Evolutionary conservation across 2,113 vertebrate genomes (phyloP).

Genomic region (Gavia stellata): DNA sequence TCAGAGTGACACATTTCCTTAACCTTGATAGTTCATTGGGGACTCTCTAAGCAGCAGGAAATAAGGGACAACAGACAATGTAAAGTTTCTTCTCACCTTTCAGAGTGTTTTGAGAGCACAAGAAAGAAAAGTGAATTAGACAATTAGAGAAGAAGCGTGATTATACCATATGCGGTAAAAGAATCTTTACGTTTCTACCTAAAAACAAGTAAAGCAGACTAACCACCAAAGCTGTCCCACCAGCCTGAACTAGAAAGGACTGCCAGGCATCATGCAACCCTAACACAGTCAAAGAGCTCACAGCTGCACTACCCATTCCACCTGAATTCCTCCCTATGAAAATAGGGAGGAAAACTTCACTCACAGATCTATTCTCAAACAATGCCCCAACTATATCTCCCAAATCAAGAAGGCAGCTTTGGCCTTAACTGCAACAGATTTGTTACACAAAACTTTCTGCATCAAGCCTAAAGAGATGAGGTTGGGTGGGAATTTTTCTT

Average conservation of each 20-base stretch:
- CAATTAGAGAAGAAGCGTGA: background rate
- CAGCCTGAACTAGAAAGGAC: background rate
- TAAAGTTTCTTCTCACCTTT: background rate
- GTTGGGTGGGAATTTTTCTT: background rate
- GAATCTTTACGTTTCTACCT: background rate
- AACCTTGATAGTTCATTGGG: background rate
- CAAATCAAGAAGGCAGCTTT: background rate
- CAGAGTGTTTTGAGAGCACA: background rate
- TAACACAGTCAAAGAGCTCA: background rate
- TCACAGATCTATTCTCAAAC: background rate
- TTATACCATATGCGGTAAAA: rapidly evolving
- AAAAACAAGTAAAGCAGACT: background rate
- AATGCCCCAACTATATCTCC: background rate
- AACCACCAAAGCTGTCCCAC: background rate
- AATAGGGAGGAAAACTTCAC: background rate
- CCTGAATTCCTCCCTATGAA: background rate
- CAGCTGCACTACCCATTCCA: background rate
- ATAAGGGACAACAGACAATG: background rate
- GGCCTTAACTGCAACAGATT: background rate
- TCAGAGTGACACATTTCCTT: background rate
- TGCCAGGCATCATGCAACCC: background rate
- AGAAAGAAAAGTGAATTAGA: background rate
- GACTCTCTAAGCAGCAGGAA: background rate
- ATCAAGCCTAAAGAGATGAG: background rate
- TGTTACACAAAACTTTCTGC: background rate